Evolutionary conservation across 2,888 invertebrate genomes (phyloP).

Genomic region (Eupelmus urozonus): DNA sequence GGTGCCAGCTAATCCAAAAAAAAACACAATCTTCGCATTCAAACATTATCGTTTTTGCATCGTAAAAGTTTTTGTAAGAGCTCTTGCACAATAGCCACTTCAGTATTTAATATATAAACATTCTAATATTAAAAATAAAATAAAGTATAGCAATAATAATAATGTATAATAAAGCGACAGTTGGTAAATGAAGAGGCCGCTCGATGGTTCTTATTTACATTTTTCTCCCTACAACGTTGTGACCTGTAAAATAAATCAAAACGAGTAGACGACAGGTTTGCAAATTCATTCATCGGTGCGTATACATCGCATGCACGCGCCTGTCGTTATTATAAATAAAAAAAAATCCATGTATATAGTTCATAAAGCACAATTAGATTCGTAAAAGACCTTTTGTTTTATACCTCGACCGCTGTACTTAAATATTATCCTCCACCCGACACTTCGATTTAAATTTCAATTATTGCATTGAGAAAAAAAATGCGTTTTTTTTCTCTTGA

Average conservation of each 20-base stretch:
- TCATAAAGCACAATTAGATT: conserved; percentile 34
- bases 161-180: conserved; percentile 33
- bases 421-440: conserved; percentile 51
- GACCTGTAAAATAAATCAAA: conserved; percentile 29
- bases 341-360: not conserved
- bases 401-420: conserved; percentile 35
- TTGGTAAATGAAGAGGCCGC: conserved; percentile 46
- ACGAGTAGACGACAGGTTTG: conserved; percentile 23
- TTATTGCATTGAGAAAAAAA: conserved; percentile 46
- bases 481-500: not conserved
- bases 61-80: conserved; percentile 20
- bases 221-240: conserved; percentile 22
- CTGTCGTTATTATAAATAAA: conserved; percentile 35
- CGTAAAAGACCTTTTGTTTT: conserved; percentile 34
- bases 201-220: conserved; percentile 52
- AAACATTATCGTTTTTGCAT: conserved; percentile 30
- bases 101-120: conserved; percentile 30
- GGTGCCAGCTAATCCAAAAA: conserved; percentile 29
- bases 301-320: not conserved
- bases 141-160: conserved; percentile 40
- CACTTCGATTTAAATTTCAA: conserved; percentile 33
- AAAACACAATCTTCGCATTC: conserved; percentile 36
- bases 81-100: conserved; percentile 16
- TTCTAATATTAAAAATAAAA: conserved; percentile 40
- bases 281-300: conserved; percentile 28